Evolutionary conservation across 2,888 invertebrate species (phyloP).

Genomic region (Alviniconcha strummeri): DNA sequence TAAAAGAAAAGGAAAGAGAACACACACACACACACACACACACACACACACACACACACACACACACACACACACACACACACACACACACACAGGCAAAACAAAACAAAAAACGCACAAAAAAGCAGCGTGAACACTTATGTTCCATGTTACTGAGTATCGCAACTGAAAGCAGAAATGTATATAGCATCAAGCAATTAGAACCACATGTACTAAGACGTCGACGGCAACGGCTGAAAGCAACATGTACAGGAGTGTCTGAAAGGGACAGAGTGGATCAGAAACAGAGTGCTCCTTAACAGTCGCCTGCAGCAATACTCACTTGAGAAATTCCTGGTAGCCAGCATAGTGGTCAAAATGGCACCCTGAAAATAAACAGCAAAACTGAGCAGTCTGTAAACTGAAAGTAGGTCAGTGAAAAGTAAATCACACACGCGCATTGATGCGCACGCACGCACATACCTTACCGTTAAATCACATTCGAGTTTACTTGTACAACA

Average conservation of each 20-base stretch:
- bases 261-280: background rate
- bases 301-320: conserved; percentile 1
- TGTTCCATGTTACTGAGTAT: background rate
- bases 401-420: background rate
- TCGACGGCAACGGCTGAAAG: background rate
- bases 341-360: conserved; percentile 32
- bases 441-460: background rate
- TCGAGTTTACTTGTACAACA: background rate
- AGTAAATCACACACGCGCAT: background rate
- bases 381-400: background rate
- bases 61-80: background rate
- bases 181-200: no score
- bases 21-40: background rate
- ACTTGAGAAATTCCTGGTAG: conserved; percentile 33
- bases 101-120: background rate
- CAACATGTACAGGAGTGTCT: background rate
- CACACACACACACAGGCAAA: background rate
- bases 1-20: background rate
- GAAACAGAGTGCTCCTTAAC: background rate
- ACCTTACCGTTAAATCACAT: background rate
- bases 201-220: background rate
- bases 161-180: no score
- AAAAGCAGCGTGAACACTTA: background rate
- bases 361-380: conserved; percentile 13
- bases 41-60: background rate